Evolutionary conservation across 92 coral and sea anemone genomes (phyloP), one percentile per base, ranked within the genome.

Genomic region (Bergia puertoricense): DNA sequence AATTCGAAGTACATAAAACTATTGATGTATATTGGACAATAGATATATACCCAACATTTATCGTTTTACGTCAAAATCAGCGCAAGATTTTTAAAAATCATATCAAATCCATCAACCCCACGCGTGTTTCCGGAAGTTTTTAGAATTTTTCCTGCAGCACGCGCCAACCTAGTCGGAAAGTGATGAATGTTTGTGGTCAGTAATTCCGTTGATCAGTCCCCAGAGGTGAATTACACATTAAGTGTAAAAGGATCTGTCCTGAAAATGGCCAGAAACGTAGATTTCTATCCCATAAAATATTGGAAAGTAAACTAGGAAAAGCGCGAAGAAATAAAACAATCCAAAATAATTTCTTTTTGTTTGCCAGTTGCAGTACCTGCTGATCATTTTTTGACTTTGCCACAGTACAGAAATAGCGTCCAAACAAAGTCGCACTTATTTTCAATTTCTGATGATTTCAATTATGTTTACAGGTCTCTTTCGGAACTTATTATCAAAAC

Each of bases 111-210:
- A 84, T 84, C 87, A 84, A 72, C 57, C 78, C 78, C 75, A 84
- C 44, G 87, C 87, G 67, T 84, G 78, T 36, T 69, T 45, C 87
- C 87, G 87, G 87, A 84, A 84, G 87, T 84, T 84, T 84, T 84
- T 84, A 69, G 87, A 84, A 84, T 84, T 84, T 84, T 84, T 84
- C 46, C 41, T 71, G 45, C 11, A 45, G 77, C 87, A 84, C 77
- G 87, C 79, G 79, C 79, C 87, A 48, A 36, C 42, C 67, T 73
- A 46, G 78, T 84, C 87, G 87, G 87, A 84, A 84, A 84, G 8
- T 23, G 39, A 71, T 84, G 79, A 72, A 84, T 84, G 59, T 84
- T 84, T 84, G 87, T 48, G 87, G 87, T 71, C 41, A 69, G 45
- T 36, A 48, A 45, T 45, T 69, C 65, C 72, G 66, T 44, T 71